phyloP scores from a whole-genome alignment of 2,888 invertebrate species.

The Cheilosia grossa region DNA sequence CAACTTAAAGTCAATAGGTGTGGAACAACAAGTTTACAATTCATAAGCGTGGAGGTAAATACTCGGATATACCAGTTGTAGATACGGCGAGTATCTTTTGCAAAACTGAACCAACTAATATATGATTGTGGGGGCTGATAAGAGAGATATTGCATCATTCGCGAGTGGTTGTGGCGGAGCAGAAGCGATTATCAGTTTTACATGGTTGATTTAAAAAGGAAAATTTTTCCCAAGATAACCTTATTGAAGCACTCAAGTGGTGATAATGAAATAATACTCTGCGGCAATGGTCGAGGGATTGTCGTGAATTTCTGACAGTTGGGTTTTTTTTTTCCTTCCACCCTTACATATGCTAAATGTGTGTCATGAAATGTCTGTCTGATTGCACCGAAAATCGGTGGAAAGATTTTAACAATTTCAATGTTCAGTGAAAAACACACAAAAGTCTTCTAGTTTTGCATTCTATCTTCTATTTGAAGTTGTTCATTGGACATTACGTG shows the following conservation, averaged over 20 bases:
- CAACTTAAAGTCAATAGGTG: neutral
- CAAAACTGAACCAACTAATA: neutral
- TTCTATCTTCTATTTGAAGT: no score
- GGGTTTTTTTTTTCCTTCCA: neutral
- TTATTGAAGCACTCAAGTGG: conserved; percentile 3
- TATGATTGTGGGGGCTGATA: neutral
- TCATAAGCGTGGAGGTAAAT: conserved; percentile 8
- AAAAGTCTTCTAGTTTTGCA: no score
- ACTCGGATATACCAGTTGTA: neutral
- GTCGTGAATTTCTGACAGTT: neutral
- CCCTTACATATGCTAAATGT: neutral
- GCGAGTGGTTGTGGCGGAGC: neutral
- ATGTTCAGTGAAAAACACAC: no score
- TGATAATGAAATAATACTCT: conserved; percentile 21
- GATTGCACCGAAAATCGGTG: no score
- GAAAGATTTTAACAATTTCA: neutral
- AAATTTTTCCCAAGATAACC: conserved; percentile 35
- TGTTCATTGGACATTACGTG: neutral
- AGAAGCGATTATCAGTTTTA: conserved; percentile 28
- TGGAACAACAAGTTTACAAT: conserved; percentile 18
- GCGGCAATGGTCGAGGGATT: conserved; percentile 12
- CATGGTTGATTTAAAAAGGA: neutral
- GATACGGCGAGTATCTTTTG: conserved; percentile 2
- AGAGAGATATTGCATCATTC: conserved; percentile 48
- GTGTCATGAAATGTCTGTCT: neutral